These are phyloP conservation scores for Cerceris ruficornis DNA, from an alignment of 2,888 invertebrate species.

Conservation along the genomic window DNA sequence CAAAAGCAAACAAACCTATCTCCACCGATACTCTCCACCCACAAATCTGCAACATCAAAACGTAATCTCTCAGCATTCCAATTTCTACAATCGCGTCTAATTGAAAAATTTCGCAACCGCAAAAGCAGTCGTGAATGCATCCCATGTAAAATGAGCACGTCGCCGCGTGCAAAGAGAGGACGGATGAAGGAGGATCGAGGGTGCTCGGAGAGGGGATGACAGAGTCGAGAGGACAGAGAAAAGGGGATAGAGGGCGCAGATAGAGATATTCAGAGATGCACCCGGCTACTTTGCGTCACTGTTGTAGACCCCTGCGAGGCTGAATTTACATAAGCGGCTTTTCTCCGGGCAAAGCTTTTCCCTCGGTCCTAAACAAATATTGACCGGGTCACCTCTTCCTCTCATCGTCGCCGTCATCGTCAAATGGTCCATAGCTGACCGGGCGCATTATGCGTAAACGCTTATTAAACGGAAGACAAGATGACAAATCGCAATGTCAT, in stretches of 20 bases:
- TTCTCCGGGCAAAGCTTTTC: conserved; percentile 61
- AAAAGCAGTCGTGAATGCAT: too few species aligned
- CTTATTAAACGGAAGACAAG: conserved; percentile 44
- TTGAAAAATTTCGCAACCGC: too few species aligned
- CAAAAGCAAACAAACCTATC: too few species aligned
- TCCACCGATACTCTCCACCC: too few species aligned
- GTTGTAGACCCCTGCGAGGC: conserved; percentile 49
- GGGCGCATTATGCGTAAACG: conserved; percentile 45
- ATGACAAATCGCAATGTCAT: conserved; percentile 41
- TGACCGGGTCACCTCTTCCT: conserved; percentile 59
- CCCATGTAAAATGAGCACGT: conserved; percentile 24
- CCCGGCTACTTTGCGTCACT: conserved; percentile 50
- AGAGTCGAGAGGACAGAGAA: conserved; percentile 12
- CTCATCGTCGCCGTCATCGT: conserved; percentile 37
- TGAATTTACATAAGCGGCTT: conserved; percentile 76
- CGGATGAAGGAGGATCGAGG: conserved; percentile 6
- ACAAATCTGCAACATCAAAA: too few species aligned
- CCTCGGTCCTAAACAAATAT: conserved; percentile 73
- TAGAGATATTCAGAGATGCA: conserved; percentile 57
- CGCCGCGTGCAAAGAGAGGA: conserved; percentile 3
- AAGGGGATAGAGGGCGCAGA: conserved; percentile 26
- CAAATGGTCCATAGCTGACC: conserved; percentile 59
- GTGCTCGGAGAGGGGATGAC: conserved; percentile 1
- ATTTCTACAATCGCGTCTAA: too few species aligned
- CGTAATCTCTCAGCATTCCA: too few species aligned